Percentiles rank a stretch among this genome's conserved stretches.
phyloP scores from a whole-genome alignment of 1,140 invertebrate species.

The Ceratina calcarata region DNA sequence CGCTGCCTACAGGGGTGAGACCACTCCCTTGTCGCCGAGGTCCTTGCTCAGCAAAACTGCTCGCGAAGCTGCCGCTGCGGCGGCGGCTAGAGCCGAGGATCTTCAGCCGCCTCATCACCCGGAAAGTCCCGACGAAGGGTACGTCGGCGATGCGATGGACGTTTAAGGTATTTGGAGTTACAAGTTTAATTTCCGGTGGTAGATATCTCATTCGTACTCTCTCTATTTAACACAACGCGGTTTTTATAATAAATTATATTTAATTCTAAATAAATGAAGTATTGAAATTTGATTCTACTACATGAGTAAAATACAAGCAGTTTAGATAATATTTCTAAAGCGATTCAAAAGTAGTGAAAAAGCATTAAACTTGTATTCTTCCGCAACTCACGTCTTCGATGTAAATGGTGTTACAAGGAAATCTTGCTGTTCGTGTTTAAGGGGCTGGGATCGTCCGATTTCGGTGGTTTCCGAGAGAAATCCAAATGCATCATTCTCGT shows the following conservation, averaged over 20 bases:
- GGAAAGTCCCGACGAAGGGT: slow-evolving; percentile 93
- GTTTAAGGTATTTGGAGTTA: slow-evolving; percentile 71
- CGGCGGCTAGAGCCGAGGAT: slow-evolving; percentile 64
- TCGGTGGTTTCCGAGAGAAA: neutral
- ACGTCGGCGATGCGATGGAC: slow-evolving; percentile 87
- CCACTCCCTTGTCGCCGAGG: slow-evolving; percentile 71
- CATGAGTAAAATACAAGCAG: no score
- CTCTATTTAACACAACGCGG: no score
- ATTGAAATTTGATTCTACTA: no score
- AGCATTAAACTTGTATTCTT: no score
- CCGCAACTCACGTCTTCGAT: neutral
- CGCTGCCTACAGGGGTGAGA: slow-evolving; percentile 75
- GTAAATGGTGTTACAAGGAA: neutral
- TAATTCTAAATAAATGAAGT: no score
- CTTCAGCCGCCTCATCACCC: slow-evolving; percentile 81
- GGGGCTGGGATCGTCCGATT: neutral
- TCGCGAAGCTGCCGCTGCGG: slow-evolving; percentile 67
- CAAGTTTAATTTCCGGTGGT: no score
- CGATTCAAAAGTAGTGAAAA: no score
- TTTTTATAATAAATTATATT: no score
- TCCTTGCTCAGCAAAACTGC: slow-evolving; percentile 72
- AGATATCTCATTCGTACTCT: no score
- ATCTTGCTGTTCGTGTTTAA: neutral
- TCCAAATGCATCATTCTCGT: neutral
- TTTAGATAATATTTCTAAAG: no score